Evolutionary conservation across 2,113 vertebrate species (phyloP).

Genomic region (Dipodomys ordii): DNA sequence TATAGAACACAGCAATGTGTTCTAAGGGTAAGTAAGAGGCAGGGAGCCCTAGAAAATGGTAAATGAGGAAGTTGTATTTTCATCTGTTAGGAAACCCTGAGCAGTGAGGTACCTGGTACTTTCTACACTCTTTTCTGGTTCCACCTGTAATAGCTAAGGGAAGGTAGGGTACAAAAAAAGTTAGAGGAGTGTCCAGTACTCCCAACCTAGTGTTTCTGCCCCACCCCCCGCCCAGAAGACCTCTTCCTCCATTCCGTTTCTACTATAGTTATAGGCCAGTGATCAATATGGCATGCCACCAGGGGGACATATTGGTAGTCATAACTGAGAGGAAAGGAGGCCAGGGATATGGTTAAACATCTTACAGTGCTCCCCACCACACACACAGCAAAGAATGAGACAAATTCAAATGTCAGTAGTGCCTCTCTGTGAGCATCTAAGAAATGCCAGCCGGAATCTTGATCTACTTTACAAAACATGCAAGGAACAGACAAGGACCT

Average conservation of each 20-base stretch:
- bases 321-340: not conserved
- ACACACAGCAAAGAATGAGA: not conserved
- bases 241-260: not conserved
- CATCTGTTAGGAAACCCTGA: not conserved
- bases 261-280: slow-evolving; percentile 13
- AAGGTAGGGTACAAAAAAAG: not conserved
- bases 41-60: not conserved
- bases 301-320: not conserved
- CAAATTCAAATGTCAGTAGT: not conserved
- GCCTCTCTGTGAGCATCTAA: not conserved
- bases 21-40: not conserved
- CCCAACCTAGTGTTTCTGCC: not conserved
- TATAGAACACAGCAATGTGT: not conserved
- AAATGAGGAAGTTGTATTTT: not conserved
- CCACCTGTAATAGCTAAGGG: not conserved
- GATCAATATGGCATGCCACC: not conserved
- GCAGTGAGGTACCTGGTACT: not conserved
- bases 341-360: not conserved
- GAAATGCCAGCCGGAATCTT: not conserved
- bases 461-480: not conserved
- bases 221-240: not conserved
- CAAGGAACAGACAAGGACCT: not conserved
- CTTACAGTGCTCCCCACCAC: not conserved
- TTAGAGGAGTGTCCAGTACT: not conserved
- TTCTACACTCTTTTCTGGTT: not conserved